These are phyloP conservation scores for Semaprochilodus insignis DNA, from an alignment of 2,797 vertebrate species.

Conservation along the genomic window DNA sequence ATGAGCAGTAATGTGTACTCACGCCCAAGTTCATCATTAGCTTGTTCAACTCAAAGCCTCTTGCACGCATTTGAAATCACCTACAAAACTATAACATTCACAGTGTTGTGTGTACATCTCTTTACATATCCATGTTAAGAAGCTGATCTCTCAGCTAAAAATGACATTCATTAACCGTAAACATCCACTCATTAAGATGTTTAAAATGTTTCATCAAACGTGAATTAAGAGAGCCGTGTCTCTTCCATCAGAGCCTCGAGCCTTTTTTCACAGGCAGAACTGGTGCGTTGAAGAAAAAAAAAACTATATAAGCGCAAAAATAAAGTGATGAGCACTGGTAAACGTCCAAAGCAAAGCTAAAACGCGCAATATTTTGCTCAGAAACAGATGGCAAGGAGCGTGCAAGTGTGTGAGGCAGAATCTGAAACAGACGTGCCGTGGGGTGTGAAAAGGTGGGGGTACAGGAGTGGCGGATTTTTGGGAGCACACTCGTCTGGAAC, in stretches of 20 bases:
- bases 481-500: conserved; percentile 71
- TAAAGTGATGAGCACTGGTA: conserved; percentile 74
- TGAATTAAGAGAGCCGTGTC: conserved; percentile 51
- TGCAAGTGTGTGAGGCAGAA: conserved; percentile 66
- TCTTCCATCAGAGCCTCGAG: conserved; percentile 40
- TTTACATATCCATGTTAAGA: conserved; percentile 48
- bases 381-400: conserved; percentile 80
- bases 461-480: conserved; percentile 75
- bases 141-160: conserved; percentile 48
- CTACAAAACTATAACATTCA: conserved; percentile 37
- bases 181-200: conserved; percentile 62
- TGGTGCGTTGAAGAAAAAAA: conserved; percentile 49
- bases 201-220: conserved; percentile 62
- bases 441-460: conserved; percentile 82
- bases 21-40: conserved; percentile 41
- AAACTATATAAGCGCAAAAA: conserved; percentile 62
- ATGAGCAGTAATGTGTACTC: conserved; percentile 12
- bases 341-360: conserved; percentile 76
- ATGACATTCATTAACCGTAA: conserved; percentile 56
- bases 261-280: conserved; percentile 59
- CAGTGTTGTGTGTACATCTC: conserved; percentile 23
- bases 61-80: conserved; percentile 32
- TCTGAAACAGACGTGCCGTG: conserved; percentile 80
- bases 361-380: conserved; percentile 80
- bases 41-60: conserved; percentile 25